Base-by-base conservation (phyloP, 2,113 vertebrate species). In the Alexandromys fortis region DNA sequence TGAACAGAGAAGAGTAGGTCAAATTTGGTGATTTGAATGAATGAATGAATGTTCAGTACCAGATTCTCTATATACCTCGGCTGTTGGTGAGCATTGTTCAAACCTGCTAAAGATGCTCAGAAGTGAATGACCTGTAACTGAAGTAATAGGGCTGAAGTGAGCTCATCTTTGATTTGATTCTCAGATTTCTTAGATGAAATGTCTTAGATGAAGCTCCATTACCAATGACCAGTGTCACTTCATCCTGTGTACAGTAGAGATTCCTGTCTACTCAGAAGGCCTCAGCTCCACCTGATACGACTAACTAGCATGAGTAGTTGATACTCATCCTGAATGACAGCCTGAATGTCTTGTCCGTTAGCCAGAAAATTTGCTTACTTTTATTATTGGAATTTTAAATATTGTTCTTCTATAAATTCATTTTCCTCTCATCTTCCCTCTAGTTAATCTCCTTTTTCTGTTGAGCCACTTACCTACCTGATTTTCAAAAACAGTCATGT, bases 301-400 rank as follows among this genome's bases (percentile, higher is more conserved):
- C 76, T 65, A 77, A 16, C 14, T 67, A 86, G 68, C 14, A 49
- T 86, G 26, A 94, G 30, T 45, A 90, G 17, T 52, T 96, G 33
- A 72, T 67, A 55, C 38, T 42, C 79, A 61, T 33, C 61, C 11
- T 38, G 22, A 68, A 3, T 89, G 24, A 45, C 21, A 47, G n/a
- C 76, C 38, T 14, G 14, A 73, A 12, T 72, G 21, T 26, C 19
- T n/a, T 89, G 10, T 83, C 42, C 70, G 67, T 89, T 73, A 89
- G 21, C 65, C 61, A 94, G 67, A 76, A 85, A 61, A 68, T 88
- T 85, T 88, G 47, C 26, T 89, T n/a, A 58, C 85, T 97, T 94
- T 88, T 35, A 58, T 76, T 95, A 35, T 75, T 86, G 24, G 0
- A 86, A 30, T 76, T 94, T 92, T 92, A 58, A 0, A 78, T 94